phyloP scores from a whole-genome alignment of 92 coral and sea anemone species.

The Zoanthus gigantus region DNA sequence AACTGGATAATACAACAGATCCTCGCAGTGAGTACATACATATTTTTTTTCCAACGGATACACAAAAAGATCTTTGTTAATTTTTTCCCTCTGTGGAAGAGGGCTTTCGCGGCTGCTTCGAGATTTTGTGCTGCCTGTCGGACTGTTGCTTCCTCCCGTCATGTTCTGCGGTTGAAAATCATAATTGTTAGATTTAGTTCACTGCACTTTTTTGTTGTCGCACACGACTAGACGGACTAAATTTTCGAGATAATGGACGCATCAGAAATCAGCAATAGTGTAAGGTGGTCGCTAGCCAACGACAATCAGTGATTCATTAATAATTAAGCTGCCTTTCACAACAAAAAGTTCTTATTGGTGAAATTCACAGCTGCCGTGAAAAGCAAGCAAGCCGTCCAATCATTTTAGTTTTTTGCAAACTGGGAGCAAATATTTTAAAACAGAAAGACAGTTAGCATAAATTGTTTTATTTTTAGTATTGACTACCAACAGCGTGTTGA shows the following conservation, averaged over 20 bases:
- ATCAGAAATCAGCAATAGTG: conserved; percentile 4
- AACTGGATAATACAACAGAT: conserved; percentile 83
- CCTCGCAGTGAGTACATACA: conserved; percentile 86
- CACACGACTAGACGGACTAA: background rate
- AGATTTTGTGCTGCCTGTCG: conserved; percentile 79
- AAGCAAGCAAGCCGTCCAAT: conserved; percentile 1
- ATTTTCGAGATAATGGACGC: conserved; percentile 11
- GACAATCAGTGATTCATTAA: conserved; percentile 21
- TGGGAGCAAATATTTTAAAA: conserved; percentile 23
- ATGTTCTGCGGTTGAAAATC: conserved; percentile 54
- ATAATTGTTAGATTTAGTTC: background rate
- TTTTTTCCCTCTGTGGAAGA: conserved; percentile 55
- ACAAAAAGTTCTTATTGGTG: conserved; percentile 34
- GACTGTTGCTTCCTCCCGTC: conserved; percentile 87
- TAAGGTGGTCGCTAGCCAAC: conserved; percentile 39
- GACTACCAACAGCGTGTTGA: conserved; percentile 8
- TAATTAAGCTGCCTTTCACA: conserved; percentile 13
- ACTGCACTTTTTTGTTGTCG: conserved; percentile 19
- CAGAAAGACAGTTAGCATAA: conserved; percentile 21
- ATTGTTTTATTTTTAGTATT: conserved; percentile 9
- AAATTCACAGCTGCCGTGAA: conserved; percentile 23
- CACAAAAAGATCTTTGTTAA: conserved; percentile 63
- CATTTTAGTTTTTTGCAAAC: background rate
- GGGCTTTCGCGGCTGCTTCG: conserved; percentile 76
- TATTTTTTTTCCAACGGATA: conserved; percentile 91